Evolutionary conservation across 2,113 vertebrate genomes (phyloP).

Genomic region (Notarius quadriscutis): DNA sequence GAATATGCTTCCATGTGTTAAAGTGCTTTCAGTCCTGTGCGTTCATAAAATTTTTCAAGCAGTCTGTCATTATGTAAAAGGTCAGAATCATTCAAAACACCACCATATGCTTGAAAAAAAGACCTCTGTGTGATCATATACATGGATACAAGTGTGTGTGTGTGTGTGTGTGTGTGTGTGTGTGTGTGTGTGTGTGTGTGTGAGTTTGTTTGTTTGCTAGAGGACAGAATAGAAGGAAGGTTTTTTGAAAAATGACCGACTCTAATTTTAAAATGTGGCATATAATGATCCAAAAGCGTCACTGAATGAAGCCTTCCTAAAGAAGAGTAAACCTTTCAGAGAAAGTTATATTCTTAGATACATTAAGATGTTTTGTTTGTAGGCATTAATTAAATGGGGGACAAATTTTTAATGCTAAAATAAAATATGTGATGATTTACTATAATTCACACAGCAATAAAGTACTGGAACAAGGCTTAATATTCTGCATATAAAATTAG

Average conservation of each 20-base stretch:
- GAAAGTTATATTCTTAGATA: not conserved
- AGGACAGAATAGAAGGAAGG: slow-evolving; percentile 22
- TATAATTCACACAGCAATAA: slow-evolving; percentile 41
- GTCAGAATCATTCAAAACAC: not conserved
- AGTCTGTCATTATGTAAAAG: not conserved
- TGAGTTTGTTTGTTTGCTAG: not conserved
- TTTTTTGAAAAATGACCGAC: slow-evolving; percentile 50
- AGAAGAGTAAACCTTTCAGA: not conserved
- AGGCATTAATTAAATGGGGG: not conserved
- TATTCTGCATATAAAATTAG: slow-evolving; percentile 30
- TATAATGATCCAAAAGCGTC: not conserved
- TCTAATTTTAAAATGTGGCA: slow-evolving; percentile 47
- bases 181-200: not conserved
- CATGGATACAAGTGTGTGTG: not conserved
- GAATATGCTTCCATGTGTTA: not conserved
- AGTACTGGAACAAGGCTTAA: not conserved
- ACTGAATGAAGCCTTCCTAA: not conserved
- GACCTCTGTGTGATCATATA: slow-evolving; percentile 10
- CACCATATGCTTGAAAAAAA: not conserved
- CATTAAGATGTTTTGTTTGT: not conserved
- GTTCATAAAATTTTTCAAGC: not conserved
- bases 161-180: not conserved
- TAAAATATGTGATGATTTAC: slow-evolving; percentile 14
- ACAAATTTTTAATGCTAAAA: not conserved
- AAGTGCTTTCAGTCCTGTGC: not conserved